Evolutionary conservation across 2,797 vertebrate species (phyloP).

Genomic region (Chaetophractus vellerosus): DNA sequence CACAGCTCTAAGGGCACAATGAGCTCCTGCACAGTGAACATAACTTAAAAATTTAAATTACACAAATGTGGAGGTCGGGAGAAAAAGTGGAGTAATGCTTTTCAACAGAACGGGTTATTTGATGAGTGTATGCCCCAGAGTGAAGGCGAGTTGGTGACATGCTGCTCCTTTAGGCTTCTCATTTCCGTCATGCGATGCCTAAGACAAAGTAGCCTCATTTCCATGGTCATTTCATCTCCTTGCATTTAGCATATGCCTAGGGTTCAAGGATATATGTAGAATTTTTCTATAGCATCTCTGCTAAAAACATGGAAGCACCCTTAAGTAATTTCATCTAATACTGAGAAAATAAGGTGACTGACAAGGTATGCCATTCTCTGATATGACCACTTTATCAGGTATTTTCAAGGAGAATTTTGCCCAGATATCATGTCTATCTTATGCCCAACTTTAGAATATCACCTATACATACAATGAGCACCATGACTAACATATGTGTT

Average conservation of each 20-base stretch:
- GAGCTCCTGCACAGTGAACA: neutral
- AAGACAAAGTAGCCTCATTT: neutral
- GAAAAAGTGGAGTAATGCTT: fast-evolving
- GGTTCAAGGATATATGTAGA: neutral
- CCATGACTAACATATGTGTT: fast-evolving
- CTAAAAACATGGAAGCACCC: neutral
- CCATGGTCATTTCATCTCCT: neutral
- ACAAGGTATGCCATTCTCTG: neutral
- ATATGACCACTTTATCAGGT: neutral
- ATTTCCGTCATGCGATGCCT: neutral
- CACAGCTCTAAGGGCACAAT: neutral
- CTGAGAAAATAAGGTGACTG: neutral
- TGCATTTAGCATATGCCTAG: neutral
- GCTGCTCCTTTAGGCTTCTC: neutral
- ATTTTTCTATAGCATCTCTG: neutral
- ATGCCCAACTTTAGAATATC: neutral
- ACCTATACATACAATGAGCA: neutral
- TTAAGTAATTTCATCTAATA: neutral
- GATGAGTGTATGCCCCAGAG: fast-evolving
- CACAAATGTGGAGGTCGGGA: neutral
- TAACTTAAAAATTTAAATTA: neutral
- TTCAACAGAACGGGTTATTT: neutral
- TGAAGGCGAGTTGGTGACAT: neutral
- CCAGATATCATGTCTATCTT: neutral
- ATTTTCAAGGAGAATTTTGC: neutral